Evolutionary conservation across 2,113 vertebrate genomes (phyloP).

Genomic region (Cisticola juncidis): DNA sequence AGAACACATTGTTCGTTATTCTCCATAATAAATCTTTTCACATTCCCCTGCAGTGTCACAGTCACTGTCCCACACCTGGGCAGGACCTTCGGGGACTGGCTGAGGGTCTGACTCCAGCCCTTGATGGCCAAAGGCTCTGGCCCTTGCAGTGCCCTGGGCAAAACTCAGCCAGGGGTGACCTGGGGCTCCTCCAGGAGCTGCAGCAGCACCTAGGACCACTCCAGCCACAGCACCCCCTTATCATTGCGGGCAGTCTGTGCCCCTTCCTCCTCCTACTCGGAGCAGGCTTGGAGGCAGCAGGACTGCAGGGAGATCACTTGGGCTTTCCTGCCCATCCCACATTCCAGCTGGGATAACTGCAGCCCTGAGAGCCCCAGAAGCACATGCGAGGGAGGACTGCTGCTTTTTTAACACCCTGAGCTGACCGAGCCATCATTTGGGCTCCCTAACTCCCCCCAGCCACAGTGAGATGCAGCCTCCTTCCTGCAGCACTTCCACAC

Average conservation of each 20-base stretch:
- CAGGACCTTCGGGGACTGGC: not conserved
- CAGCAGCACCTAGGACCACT: not conserved
- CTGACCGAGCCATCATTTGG: fast-evolving
- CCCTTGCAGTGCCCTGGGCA: not conserved
- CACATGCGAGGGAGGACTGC: fast-evolving
- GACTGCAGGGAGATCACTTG: not conserved
- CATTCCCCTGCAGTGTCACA: not conserved
- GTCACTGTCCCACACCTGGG: not conserved
- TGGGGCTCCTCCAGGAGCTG: not conserved
- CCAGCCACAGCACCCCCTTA: not conserved
- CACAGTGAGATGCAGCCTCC: not conserved
- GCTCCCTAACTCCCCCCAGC: not conserved
- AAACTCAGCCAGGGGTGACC: not conserved
- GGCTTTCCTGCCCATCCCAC: not conserved
- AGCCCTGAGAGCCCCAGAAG: not conserved
- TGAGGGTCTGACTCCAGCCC: not conserved
- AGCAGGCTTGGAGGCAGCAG: not conserved
- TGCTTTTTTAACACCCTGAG: not conserved
- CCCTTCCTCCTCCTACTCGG: not conserved
- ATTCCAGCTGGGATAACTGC: not conserved
- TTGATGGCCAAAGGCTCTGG: not conserved
- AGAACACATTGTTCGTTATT: not conserved
- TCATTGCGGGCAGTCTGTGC: not conserved
- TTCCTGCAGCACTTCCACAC: not conserved
- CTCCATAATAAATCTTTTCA: not conserved